phyloP scores from a whole-genome alignment of 2,113 vertebrate species.

The Vimba vimba region DNA sequence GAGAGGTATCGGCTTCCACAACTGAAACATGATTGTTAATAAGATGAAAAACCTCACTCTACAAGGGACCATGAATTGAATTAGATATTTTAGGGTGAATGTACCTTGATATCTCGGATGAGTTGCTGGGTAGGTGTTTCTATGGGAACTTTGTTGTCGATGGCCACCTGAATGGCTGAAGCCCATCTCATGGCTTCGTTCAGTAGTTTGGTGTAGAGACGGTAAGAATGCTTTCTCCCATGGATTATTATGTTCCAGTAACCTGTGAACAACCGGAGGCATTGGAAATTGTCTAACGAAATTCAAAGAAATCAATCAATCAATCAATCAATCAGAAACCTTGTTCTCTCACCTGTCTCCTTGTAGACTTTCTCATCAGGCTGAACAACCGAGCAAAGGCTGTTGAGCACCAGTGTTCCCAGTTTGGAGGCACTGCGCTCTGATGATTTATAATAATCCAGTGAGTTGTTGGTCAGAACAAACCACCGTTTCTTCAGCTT shows the following conservation, averaged over 20 bases:
- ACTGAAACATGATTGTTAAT: conserved; percentile 44
- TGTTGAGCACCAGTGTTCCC: conserved; percentile 89
- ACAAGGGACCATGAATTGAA: background rate
- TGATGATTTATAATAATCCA: conserved; percentile 91
- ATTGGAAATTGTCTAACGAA: background rate
- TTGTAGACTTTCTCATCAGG: conserved; percentile 86
- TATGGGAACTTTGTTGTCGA: conserved; percentile 91
- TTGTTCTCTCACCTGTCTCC: conserved; percentile 80
- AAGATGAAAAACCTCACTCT: background rate
- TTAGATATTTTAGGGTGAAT: background rate
- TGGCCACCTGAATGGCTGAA: conserved; percentile 87
- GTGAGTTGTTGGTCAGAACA: conserved; percentile 86
- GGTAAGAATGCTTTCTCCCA: conserved; percentile 90
- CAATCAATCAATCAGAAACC: too few relatives aligned
- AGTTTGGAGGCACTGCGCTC: conserved; percentile 87
- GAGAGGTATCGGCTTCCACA: conserved; percentile 59
- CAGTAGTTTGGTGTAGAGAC: conserved; percentile 87
- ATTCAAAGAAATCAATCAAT: background rate
- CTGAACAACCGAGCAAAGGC: conserved; percentile 88
- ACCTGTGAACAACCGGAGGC: conserved; percentile 69
- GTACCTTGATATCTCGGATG: conserved; percentile 90
- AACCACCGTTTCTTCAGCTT: conserved; percentile 95
- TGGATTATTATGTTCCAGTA: conserved; percentile 91
- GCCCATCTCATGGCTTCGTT: conserved; percentile 92
- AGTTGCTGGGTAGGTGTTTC: conserved; percentile 93